Evolutionary conservation across 64 coral and sea anemone species (phyloP).

Genomic region (Dendrophyllia cribrosa): DNA sequence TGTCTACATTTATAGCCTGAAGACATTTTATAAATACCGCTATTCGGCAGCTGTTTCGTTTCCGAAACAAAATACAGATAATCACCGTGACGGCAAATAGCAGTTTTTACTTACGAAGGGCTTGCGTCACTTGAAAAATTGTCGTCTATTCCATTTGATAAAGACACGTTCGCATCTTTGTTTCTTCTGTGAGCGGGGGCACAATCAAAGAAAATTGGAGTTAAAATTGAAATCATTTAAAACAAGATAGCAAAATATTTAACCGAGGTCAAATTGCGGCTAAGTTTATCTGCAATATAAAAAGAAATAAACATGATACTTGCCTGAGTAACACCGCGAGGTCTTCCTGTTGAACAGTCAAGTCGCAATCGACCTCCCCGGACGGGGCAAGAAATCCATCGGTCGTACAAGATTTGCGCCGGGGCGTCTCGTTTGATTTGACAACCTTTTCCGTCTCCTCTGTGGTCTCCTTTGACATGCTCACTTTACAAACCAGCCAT

Average conservation of each 20-base stretch:
- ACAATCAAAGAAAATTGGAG: too few relatives aligned
- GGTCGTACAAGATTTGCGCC: not conserved
- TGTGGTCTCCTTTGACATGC: slow-evolving; percentile 13
- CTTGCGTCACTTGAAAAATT: not conserved
- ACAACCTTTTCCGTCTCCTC: not conserved
- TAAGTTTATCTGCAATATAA: slow-evolving; percentile 4
- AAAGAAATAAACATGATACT: slow-evolving; percentile 1
- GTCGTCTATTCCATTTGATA: slow-evolving; percentile 1
- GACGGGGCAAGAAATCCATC: slow-evolving; percentile 21
- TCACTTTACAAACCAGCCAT: slow-evolving; percentile 37
- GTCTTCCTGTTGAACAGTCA: slow-evolving; percentile 10
- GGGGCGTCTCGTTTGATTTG: not conserved
- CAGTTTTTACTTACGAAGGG: slow-evolving; percentile 15
- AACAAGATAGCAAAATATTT: not conserved
- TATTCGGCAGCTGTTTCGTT: not conserved
- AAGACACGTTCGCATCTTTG: not conserved
- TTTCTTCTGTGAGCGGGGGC: not conserved
- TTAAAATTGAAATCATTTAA: not conserved
- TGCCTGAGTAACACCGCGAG: not conserved
- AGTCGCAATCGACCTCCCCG: slow-evolving; percentile 5
- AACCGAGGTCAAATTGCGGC: not conserved
- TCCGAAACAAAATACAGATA: not conserved
- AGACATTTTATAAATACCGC: slow-evolving; percentile 15
- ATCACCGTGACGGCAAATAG: slow-evolving; percentile 12
- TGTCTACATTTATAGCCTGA: not conserved